Evolutionary conservation across 2,888 invertebrate species (phyloP), one percentile per base, ranked within the genome.

Genomic region (Drosophila nr. perissopoda): DNA sequence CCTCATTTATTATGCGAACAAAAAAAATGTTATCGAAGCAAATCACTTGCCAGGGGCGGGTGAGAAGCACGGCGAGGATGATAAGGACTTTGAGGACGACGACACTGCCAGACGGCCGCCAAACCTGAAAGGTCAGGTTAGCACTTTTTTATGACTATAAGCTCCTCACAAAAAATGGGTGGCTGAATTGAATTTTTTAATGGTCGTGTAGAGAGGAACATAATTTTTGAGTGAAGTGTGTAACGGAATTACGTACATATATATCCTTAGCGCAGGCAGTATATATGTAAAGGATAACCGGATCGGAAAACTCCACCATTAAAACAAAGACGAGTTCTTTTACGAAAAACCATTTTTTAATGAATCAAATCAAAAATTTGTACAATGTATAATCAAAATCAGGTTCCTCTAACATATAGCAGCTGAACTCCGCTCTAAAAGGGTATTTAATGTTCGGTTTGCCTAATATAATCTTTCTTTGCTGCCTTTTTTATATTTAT

Each of bases 1-100:
- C 38, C 76, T 79, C 82, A 82, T 85, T 89, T 89, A 82, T 85
- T 85, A 85, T 78, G 82, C 71, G 69, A 34, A 58, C n/a, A 61
- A 69, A 54, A 67, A 74, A 76, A 81, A 58, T 76, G 82, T 72
- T 69, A 58, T 61, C 70, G 42, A 49, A 25, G 60, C 65, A 54
- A 66, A 69, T 76, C 69, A 61, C 51, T 42, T 42, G 11, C 0
- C 2, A 6, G 42, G 42, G 42, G 21, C 11, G 42, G 11, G 5
- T 11, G 42, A 5, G n/a, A 11, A 1, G 40, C 40, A 42, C 11
- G 40, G 5, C 40, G 5, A 11, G 52, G 38, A 57, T 36, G 34
- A 31, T 52, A 64, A 38, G 58, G 61, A 58, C 40, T 31, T 8
- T 29, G 40, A 51, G 33, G 54, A 36, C 38, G 40, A 16, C 27